Base-by-base conservation (phyloP, 2,113 vertebrate species). In the Uria aalge region DNA sequence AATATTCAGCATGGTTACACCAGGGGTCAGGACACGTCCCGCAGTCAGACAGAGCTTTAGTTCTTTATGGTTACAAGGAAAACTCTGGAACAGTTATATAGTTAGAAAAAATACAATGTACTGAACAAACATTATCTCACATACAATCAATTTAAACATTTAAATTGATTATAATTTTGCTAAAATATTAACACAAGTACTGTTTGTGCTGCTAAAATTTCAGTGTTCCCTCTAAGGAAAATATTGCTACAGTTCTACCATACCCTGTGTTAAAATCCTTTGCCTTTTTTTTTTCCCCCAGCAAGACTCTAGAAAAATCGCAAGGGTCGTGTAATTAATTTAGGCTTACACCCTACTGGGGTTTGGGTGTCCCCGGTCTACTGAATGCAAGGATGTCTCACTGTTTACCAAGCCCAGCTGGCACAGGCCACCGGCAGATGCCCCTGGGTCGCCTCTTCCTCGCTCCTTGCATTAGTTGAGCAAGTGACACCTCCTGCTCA, bases 221-320 rank as follows among this genome's bases (percentile, higher is more conserved):
- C 97, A 98, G 98, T 98, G 97, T 97, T 98, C 98, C 97, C 97
- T 97, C 98, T 98, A 98, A 98, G 97, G 95, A 97, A 97, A 97
- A 97, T 97, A 98, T 96, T 97, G 96, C 97, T 98, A 97, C 97
- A 84, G 87, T 84, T 94, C 92, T 63, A 55, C 84, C n/a, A 0
- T 94, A 92, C 92, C 95, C 95, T 96, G 97, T 48, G 53, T 79
- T 38, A 12, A 96, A 94, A 85, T 56, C 78, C 68, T 95, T n/a
- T 38, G 85, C 83, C 13, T 59, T 78, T 69, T 45, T 34, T 40
- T 59, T 73, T 45, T 34, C 36, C 55, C 62, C 72, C 68, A 52
- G 53, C 94, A 62, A 91, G 60, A 36, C 69, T 71, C 69, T 11
- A 67, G 50, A 41, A 64, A 62, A 74, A 68, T 41, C 47, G 5